These are phyloP conservation scores for Popillia japonica DNA, from an alignment of 1,140 invertebrate genomes.

Conservation along the genomic window DNA sequence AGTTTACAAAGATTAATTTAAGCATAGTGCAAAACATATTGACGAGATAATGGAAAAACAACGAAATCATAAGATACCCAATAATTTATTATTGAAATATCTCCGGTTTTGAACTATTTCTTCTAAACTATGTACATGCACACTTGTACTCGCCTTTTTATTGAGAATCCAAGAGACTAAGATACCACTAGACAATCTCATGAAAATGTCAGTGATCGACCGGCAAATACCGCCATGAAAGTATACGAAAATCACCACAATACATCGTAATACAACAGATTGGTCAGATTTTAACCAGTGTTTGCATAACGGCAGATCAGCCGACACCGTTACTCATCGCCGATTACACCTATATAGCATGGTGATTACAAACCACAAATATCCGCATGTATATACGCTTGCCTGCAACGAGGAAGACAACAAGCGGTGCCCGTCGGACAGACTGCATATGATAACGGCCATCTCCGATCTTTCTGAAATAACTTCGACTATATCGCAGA, in stretches of 20 bases:
- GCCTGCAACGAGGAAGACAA: constrained; percentile 18
- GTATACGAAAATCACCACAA: constrained; percentile 22
- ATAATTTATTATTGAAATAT: too few species aligned
- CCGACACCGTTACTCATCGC: constrained; percentile 18
- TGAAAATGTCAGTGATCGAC: neutral
- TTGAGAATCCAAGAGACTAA: neutral
- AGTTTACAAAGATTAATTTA: too few species aligned
- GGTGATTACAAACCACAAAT: constrained; percentile 26
- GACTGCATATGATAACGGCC: constrained; percentile 30
- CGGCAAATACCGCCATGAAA: constrained; percentile 13
- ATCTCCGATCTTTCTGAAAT: constrained; percentile 3
- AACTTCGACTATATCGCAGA: neutral
- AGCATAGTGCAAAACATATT: too few species aligned
- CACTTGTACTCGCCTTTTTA: neutral
- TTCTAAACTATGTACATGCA: too few species aligned
- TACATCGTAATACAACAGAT: constrained; percentile 16
- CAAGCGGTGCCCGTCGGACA: constrained; percentile 27
- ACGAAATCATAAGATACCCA: too few species aligned
- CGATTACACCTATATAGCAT: constrained; percentile 8
- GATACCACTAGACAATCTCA: neutral
- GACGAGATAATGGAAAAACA: too few species aligned
- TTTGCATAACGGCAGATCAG: constrained; percentile 26
- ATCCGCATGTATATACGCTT: neutral
- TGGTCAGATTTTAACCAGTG: constrained; percentile 5
- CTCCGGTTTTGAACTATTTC: too few species aligned